Conservation (phyloP, 1,140 invertebrate species). For the Lucilia sericata region DNA sequence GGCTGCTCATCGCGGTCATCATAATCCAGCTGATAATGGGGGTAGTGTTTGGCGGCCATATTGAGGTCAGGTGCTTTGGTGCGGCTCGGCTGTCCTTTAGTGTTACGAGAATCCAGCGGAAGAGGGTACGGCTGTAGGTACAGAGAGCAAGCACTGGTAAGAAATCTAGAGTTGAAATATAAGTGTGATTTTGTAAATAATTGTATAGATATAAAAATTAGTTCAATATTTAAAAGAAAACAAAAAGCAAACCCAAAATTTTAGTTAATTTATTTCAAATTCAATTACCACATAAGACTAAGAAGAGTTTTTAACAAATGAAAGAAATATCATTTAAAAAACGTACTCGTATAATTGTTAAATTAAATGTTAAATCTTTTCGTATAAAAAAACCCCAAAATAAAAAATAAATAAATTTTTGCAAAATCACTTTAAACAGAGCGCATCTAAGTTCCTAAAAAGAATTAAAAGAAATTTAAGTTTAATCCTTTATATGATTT, state of each 20-base stretch:
- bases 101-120: constrained; percentile 56
- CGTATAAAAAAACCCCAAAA: not conserved
- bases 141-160: constrained; percentile 51
- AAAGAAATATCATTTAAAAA: not conserved
- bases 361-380: constrained; percentile 26
- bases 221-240: not conserved
- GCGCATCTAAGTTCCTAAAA: constrained; percentile 45
- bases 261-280: constrained; percentile 5
- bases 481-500: not conserved
- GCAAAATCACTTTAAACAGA: constrained; percentile 30
- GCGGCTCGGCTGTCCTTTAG: constrained; percentile 67
- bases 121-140: constrained; percentile 52
- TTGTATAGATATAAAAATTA: constrained; percentile 5
- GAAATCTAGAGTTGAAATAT: not conserved
- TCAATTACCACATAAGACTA: not conserved
- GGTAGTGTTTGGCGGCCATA: constrained; percentile 76
- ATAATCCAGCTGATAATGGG: constrained; percentile 75
- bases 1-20: constrained; percentile 73
- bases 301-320: not conserved
- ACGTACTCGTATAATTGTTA: not conserved
- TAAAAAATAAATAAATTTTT: not conserved
- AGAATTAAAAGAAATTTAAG: not conserved
- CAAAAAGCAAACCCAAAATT: not conserved
- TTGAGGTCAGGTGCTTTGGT: constrained; percentile 68
- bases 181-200: constrained; percentile 28